Base-by-base conservation (phyloP, 2,888 invertebrate species). In the Perizoma affinitatum region DNA sequence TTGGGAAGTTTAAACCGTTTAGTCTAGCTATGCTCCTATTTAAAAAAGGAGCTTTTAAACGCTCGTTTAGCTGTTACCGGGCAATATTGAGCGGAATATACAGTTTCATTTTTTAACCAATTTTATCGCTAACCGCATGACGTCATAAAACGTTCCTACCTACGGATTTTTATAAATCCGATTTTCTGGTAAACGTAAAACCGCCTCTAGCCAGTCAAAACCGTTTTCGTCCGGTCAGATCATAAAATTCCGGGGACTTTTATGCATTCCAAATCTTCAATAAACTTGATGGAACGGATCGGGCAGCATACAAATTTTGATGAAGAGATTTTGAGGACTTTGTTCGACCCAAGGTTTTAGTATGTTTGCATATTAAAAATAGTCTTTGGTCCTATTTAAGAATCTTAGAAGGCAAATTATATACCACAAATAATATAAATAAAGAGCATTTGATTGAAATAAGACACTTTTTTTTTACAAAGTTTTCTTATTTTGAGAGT, bases 201-300 rank as follows among this genome's bases (percentile, higher is more conserved):
- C 49, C 45, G 44, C 53, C 10, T 40, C 34, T 35, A 48, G 34
- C 54, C 54, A 54, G 49, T 46, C 40, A 38, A 38, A 53, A 50
- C 43, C 50, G 10, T 49, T 51, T 45, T 52, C 49, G n/a, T 50
- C 48, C 41, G 53, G 49, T 47, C 9, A n/a, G 52, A 45, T 45
- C 55, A 36, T 58, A 58, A 58, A 58, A 41, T 35, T 11, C 47
- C 33, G 47, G 53, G 48, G 53, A 42, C 46, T 61, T 61, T 61
- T 61, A 22, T 61, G 58, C 54, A 58, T 54, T 45, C 54, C 54
- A 50, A 50, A 55, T 49, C 61, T 56, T 43, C 40, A 45, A 61
- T 65, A 65, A 61, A 65, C 54, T 56, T 53, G 53, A 57, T 57
- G 38, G 55, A 55, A 55, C 46, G 53, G 52, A 45, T 8, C n/a